A percentile compares a stretch with the other conserved stretches of the same genome.
These are phyloP conservation scores for Pomacea canaliculata DNA, from an alignment of 2,888 invertebrate species.

Conservation along the genomic window DNA sequence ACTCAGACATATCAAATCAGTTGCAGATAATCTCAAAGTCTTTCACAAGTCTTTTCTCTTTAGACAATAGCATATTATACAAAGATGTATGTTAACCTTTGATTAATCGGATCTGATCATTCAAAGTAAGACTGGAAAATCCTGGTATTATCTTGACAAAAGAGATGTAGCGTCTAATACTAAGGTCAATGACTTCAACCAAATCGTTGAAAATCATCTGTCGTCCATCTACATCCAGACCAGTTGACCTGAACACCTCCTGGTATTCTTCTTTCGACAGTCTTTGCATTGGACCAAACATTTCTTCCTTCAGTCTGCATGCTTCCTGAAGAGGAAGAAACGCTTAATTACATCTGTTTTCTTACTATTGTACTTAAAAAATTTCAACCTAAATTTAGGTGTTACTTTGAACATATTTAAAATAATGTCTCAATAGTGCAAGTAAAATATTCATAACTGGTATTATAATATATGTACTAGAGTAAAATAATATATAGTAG, in stretches of 20 bases:
- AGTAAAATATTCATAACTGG: no score
- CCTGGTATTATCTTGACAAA: conserved; percentile 20
- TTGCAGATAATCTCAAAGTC: no score
- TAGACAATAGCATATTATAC: no score
- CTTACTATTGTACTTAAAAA: no score
- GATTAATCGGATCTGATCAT: conserved; percentile 14
- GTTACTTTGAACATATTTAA: no score
- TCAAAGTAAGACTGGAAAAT: conserved; percentile 12
- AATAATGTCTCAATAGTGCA: no score
- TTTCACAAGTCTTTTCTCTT: no score
- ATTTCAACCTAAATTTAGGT: no score
- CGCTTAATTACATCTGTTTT: no score
- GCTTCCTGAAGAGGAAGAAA: conserved; percentile 18
- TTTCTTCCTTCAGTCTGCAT: conserved; percentile 22
- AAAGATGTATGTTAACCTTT: conserved; percentile 5
- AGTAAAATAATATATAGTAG: no score
- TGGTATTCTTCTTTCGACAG: conserved; percentile 31
- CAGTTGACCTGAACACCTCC: conserved; percentile 28
- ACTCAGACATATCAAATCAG: no score
- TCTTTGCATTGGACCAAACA: conserved; percentile 27
- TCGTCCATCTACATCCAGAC: conserved; percentile 29
- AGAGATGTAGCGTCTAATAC: conserved; percentile 5
- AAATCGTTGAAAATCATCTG: conserved; percentile 7
- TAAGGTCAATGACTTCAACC: conserved; percentile 4
- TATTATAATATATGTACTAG: no score